Base-by-base conservation (phyloP, 2,113 vertebrate genomes). In the Cyphomyrus plagiostoma region DNA sequence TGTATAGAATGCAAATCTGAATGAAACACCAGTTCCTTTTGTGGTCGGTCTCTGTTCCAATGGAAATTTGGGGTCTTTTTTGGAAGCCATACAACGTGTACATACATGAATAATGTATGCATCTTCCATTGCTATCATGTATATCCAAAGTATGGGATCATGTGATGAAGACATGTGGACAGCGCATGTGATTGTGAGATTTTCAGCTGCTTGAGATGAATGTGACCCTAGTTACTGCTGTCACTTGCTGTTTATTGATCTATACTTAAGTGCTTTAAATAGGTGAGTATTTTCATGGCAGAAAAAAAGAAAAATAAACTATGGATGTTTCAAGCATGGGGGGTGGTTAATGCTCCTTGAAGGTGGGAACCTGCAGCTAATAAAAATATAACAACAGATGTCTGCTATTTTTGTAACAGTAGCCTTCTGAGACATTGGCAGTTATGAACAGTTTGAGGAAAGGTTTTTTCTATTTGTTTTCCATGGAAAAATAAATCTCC, bases 401-500 rank as follows among this genome's bases (percentile, higher is more conserved):
- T 90, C 90, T 53, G 87, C 86, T 92, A 82, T 89, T 93, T 92
- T 88, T 86, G 89, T 90, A 82, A 80, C 89, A 83, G 90, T 90
- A 80, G 89, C 86, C 87, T 89, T 92, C 89, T 90, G 89, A 45
- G 88, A 6, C 62, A 84, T 91, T 92, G 91, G 89, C 89, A 83
- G 53, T 66, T 66, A 56, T 74, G 23, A 88, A 93, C 35, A 53
- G 91, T 92, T 93, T 94, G 92, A 94, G 90, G 91, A 93, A 93
- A 94, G 95, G 90, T 91, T 91, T 91, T 92, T 94, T 93, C 87
- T 91, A 92, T 35, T 87, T 53, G 50, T 84, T 89, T 82, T 89
- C 83, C 23, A n/a, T n/a, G 30, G 46, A 93, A 92, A 50, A 92
- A 93, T 94, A 94, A 92, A 90, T 93, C 95, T 94, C 93, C 95